These are phyloP conservation scores for Strix occidentalis DNA, from an alignment of 2,797 vertebrate species.

Conservation along the genomic window DNA sequence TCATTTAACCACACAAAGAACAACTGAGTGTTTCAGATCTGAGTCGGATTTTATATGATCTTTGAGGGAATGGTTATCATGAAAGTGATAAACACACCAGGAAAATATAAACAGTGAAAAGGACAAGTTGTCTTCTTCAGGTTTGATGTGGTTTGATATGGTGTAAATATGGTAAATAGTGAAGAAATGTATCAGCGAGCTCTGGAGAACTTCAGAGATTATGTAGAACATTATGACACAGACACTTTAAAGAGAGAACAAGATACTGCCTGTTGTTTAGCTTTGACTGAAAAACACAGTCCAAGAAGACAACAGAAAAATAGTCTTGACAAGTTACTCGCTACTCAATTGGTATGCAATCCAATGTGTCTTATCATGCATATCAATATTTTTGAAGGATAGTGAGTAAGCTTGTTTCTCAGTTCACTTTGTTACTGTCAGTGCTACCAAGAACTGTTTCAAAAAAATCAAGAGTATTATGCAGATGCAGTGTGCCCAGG, in stretches of 20 bases:
- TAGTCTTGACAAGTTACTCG: not conserved
- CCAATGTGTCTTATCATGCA: not conserved
- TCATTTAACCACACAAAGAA: not conserved
- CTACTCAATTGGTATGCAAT: not conserved
- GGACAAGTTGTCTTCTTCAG: not conserved
- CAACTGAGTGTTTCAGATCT: not conserved
- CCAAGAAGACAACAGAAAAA: constrained; percentile 1
- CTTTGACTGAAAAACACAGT: not conserved
- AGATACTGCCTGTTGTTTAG: constrained; percentile 33
- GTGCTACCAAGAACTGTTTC: not conserved
- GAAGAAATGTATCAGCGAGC: not conserved
- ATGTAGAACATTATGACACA: not conserved
- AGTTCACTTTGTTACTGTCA: not conserved
- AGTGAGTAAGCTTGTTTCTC: not conserved
- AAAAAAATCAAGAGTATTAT: not conserved
- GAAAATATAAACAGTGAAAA: not conserved
- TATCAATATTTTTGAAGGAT: not conserved
- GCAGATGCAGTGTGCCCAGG: not conserved
- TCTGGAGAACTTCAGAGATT: not conserved
- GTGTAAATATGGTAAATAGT: not conserved
- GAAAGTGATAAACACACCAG: not conserved
- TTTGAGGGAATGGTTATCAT: not conserved
- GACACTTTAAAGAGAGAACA: not conserved
- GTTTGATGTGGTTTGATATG: constrained; percentile 12
- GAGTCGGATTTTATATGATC: not conserved